Base-by-base conservation (phyloP, 2,113 vertebrate genomes). In the Paratilapia polleni region DNA sequence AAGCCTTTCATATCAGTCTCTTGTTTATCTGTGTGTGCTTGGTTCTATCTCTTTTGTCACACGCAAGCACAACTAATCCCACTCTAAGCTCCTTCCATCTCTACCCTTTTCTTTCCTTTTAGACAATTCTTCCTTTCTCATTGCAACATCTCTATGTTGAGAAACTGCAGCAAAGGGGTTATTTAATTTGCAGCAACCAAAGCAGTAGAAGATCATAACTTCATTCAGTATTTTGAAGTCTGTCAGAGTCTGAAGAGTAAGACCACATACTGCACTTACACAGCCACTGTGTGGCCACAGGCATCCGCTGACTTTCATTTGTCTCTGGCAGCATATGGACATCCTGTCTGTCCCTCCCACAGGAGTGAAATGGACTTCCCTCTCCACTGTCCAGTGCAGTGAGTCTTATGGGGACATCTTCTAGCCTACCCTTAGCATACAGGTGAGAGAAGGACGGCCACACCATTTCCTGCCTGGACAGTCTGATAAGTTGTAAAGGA, bases 401-500 rank as follows among this genome's bases (percentile, higher is more conserved):
- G 63, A 82, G 70, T 73, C 78, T 52, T 24, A 41, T 17, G 58
- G 68, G 58, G 62, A 74, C n/a, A 70, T 86, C 75, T 78, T 57
- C 41, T 26, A 81, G 77, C 43, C 22, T 64, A 26, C 62, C 28
- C 26, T 38, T 36, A 49, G 31, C 58, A 59, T 26, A 58, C 76
- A 57, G 78, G 90, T 91, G 89, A 89, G 82, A 85, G 70, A 82
- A 74, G 81, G 85, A 77, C 26, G 20, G 83, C 62, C 54, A 76
- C 52, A 49, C 75, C 80, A 92, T 92, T 91, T 93, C 84, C 82
- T 28, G 82, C 88, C 91, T 94, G 92, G 83, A 84, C 77, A 83
- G 52, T 78, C 84, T 75, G 92, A 94, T 94, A 92, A 92, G 91
- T 86, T 83, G 82, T 28, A 91, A 93, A 93, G 89, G 86, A 59